Base-by-base conservation (phyloP, 2,888 invertebrate species). In the Ganaspis brasiliensis region DNA sequence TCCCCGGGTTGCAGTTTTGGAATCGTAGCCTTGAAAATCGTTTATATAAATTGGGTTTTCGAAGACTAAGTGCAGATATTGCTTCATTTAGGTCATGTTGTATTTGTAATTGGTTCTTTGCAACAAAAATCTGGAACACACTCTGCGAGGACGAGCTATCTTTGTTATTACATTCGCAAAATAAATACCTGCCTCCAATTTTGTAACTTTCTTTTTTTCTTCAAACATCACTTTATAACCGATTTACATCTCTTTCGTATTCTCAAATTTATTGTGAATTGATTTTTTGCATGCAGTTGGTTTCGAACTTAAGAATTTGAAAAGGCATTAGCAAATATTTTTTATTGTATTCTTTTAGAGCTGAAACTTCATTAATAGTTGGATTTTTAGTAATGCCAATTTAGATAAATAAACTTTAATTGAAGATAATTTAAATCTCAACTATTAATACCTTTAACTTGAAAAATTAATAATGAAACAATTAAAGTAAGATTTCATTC, bases 141-240 rank as follows among this genome's bases (percentile, higher is more conserved):
- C 40, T 24, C 56, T 56, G 8, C 63, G 40, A 63, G 63, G 63
- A 63, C 40, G 63, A 8, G 37, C 24, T 63, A 40, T 63, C 37
- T 63, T 19, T 63, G 63, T 45, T 63, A 63, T 63, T 63, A 19
- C 63, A 63, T 21, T 63, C 21, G 63, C 35, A 63, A 63, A 63
- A 40, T 63, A 63, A 63, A 63, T 63, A 63, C n/a, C 21, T 31
- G 1, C 12, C 45, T 49, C 6, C 63, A 21, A 21, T 63, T 63
- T 40, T 37, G n/a, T 21, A 19, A 37, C 61, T 61, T 61, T 61
- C 61, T 63, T 63, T 40, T 63, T 40, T 40, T 4, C 12, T 8
- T 21, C 40, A 37, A 19, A 37, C 0, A 35, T 3, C 9, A 10
- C 61, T 61, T 61, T 37, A 37, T 2, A 61, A 35, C 31, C 12